Conservation (phyloP, 2,113 vertebrate species). For the Muntiacus muntjak region DNA sequence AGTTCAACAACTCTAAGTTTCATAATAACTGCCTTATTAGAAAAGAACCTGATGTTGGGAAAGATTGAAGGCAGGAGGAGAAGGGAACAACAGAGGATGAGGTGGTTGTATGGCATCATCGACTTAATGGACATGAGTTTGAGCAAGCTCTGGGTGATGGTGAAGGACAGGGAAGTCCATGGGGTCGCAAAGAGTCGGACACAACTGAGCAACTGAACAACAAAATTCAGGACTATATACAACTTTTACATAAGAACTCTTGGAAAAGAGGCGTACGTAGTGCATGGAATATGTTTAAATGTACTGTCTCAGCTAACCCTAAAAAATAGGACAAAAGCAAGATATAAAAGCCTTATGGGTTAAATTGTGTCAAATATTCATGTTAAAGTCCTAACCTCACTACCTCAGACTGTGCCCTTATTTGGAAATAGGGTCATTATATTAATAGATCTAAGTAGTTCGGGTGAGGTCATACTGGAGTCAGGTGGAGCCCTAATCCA, state of each 20-base stretch:
- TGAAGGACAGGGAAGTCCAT: background rate
- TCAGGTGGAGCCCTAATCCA: background rate
- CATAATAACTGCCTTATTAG: background rate
- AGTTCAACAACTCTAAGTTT: background rate
- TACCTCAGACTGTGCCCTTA: background rate
- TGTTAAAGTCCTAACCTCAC: background rate
- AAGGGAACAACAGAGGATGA: background rate
- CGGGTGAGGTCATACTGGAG: background rate
- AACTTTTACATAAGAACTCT: background rate
- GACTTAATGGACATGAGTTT: background rate
- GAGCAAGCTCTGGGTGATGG: background rate
- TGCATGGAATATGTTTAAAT: background rate
- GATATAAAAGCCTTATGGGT: background rate
- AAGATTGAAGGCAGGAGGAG: background rate
- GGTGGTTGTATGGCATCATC: background rate
- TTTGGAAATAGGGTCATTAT: background rate
- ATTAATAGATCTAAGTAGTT: background rate
- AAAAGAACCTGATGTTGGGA: background rate
- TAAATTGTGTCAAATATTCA: background rate
- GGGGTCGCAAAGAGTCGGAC: fast-evolving
- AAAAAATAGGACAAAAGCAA: background rate
- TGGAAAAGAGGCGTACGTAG: background rate
- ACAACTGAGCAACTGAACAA: background rate
- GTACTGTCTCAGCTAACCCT: background rate
- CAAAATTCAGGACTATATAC: background rate